A percentile compares a stretch with the other conserved stretches of the same genome.
Conservation (phyloP, 92 coral and sea anemone genomes). For the Meandrina meandrites region DNA sequence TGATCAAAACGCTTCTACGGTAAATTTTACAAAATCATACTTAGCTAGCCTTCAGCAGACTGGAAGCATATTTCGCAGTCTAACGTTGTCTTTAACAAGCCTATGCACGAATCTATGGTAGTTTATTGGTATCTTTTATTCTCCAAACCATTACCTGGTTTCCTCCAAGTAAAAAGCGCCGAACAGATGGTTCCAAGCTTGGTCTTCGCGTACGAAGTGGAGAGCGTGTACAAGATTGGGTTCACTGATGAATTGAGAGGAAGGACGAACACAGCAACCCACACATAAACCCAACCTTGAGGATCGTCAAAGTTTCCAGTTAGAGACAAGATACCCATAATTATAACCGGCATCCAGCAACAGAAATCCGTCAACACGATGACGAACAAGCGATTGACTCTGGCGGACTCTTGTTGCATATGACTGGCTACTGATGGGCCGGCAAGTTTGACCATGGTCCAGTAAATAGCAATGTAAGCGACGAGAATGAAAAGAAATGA, state of each 20-base stretch:
- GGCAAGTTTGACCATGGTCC: conserved; percentile 8
- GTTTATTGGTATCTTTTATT: no score
- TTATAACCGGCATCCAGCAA: conserved; percentile 71
- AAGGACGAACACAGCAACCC: conserved; percentile 74
- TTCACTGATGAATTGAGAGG: conserved; percentile 68
- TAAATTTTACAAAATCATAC: no score
- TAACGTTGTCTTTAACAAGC: no score
- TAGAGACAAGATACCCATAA: conserved; percentile 52
- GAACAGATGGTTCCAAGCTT: neutral
- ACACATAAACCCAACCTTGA: conserved; percentile 44
- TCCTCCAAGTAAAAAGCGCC: neutral
- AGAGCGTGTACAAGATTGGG: conserved; percentile 66
- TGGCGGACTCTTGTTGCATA: conserved; percentile 50
- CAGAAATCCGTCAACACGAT: conserved; percentile 51
- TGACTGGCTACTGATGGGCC: neutral
- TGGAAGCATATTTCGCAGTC: no score
- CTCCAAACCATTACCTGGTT: neutral
- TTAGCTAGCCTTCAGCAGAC: no score
- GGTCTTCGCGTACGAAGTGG: conserved; percentile 52
- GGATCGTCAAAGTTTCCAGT: conserved; percentile 44
- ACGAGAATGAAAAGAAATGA: conserved; percentile 56
- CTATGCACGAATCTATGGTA: no score
- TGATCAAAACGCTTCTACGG: no score
- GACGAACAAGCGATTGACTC: conserved; percentile 54
- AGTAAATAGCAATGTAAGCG: conserved; percentile 59